These are phyloP conservation scores for Meta bourneti DNA, from an alignment of 2,888 invertebrate species.

Conservation along the genomic window DNA sequence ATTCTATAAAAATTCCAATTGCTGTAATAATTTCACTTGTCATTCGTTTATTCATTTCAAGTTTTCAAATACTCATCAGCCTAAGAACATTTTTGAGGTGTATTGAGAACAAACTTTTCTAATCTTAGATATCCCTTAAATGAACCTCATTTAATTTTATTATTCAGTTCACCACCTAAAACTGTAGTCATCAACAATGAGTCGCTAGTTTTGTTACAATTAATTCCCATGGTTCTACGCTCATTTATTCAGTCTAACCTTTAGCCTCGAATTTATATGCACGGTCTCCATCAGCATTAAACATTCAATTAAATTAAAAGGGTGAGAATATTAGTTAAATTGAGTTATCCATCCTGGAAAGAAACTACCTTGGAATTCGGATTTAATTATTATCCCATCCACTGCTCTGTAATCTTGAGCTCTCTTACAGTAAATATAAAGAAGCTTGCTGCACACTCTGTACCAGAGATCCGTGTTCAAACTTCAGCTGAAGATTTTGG, in stretches of 20 bases:
- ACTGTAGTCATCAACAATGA: no score
- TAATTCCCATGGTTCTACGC: background rate
- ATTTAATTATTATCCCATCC: background rate
- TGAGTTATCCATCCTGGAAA: background rate
- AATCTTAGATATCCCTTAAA: no score
- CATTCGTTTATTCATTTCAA: no score
- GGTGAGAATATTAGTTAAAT: background rate
- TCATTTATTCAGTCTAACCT: background rate
- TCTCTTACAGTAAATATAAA: background rate
- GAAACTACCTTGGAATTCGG: background rate
- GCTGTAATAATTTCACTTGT: no score
- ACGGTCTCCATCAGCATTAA: background rate
- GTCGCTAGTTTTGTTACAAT: background rate
- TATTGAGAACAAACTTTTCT: no score
- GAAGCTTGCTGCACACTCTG: background rate
- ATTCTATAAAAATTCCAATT: no score
- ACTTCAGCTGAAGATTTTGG: slow-evolving; percentile 6
- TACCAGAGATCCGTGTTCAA: background rate
- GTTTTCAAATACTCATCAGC: no score
- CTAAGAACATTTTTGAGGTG: no score
- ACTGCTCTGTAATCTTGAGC: background rate
- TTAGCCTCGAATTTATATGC: background rate
- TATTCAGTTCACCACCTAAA: no score
- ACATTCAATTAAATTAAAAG: background rate
- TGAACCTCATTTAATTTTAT: no score